phyloP scores from a whole-genome alignment of 2,113 vertebrate genomes.

The Beaufortia kweichowensis region DNA sequence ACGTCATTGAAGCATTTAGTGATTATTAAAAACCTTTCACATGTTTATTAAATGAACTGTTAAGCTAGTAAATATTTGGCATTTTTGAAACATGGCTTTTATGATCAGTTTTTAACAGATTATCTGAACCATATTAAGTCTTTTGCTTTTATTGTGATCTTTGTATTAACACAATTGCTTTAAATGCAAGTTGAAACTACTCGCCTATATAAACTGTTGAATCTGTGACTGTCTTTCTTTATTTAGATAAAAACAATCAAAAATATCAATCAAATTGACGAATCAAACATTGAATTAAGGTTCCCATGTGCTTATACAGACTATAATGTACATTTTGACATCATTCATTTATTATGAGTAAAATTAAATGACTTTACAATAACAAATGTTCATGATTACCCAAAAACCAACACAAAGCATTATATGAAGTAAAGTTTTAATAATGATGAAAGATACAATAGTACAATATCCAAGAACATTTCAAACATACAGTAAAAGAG shows the following conservation, averaged over 20 bases:
- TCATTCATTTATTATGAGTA: too few species aligned
- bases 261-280: too few species aligned
- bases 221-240: too few species aligned
- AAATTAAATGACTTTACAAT: too few species aligned
- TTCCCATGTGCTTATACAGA: too few species aligned
- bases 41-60: constrained; percentile 19
- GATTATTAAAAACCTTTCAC: constrained; percentile 32
- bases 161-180: too few species aligned
- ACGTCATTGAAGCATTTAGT: constrained; percentile 4
- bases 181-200: too few species aligned
- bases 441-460: constrained; percentile 12
- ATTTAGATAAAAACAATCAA: too few species aligned
- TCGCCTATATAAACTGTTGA: too few species aligned
- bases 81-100: constrained; percentile 15
- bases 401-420: not conserved
- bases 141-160: not conserved
- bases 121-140: not conserved
- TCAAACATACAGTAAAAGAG: not conserved
- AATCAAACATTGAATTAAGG: too few species aligned
- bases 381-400: not conserved
- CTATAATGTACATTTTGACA: too few species aligned
- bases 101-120: not conserved
- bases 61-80: constrained; percentile 24
- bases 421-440: constrained; percentile 7
- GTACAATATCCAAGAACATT: not conserved